Conservation (phyloP, 2,888 invertebrate genomes). For the Drepana falcataria region DNA sequence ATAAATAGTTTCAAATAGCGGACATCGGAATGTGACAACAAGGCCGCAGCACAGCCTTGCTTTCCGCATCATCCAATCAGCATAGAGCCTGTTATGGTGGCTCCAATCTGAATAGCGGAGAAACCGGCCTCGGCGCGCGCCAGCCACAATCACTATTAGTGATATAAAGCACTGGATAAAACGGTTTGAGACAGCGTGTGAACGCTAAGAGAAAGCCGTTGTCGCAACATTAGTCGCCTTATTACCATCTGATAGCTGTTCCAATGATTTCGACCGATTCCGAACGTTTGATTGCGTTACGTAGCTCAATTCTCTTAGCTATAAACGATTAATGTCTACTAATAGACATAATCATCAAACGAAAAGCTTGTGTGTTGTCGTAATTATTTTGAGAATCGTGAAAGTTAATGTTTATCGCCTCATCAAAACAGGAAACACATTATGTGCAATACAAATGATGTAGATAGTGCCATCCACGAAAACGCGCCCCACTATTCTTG, state of each 20-base stretch:
- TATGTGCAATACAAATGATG: no score
- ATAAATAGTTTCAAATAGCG: slow-evolving; percentile 56
- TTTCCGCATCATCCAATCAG: slow-evolving; percentile 72
- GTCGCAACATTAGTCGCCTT: slow-evolving; percentile 64
- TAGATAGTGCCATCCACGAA: no score
- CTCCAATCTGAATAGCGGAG: slow-evolving; percentile 57
- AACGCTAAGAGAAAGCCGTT: slow-evolving; percentile 70
- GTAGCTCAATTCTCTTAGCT: slow-evolving; percentile 25
- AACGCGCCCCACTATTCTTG: no score
- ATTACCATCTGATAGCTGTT: slow-evolving; percentile 51
- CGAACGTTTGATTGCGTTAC: slow-evolving; percentile 41
- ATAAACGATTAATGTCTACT: slow-evolving; percentile 39
- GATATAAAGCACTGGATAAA: slow-evolving; percentile 75
- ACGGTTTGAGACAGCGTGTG: slow-evolving; percentile 73
- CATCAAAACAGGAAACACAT: slow-evolving; percentile 2
- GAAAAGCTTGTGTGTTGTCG: slow-evolving; percentile 27
- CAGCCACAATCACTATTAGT: slow-evolving; percentile 71
- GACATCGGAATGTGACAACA: slow-evolving; percentile 64
- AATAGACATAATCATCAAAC: slow-evolving; percentile 40
- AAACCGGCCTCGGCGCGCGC: slow-evolving; percentile 70
- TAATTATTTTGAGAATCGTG: slow-evolving; percentile 22
- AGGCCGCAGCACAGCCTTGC: slow-evolving; percentile 71
- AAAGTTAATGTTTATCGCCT: slow-evolving; percentile 21
- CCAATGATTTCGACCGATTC: slow-evolving; percentile 41
- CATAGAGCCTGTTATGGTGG: slow-evolving; percentile 56